Evolutionary conservation across 2,888 invertebrate species (phyloP).

Genomic region (Mythimna pallens): DNA sequence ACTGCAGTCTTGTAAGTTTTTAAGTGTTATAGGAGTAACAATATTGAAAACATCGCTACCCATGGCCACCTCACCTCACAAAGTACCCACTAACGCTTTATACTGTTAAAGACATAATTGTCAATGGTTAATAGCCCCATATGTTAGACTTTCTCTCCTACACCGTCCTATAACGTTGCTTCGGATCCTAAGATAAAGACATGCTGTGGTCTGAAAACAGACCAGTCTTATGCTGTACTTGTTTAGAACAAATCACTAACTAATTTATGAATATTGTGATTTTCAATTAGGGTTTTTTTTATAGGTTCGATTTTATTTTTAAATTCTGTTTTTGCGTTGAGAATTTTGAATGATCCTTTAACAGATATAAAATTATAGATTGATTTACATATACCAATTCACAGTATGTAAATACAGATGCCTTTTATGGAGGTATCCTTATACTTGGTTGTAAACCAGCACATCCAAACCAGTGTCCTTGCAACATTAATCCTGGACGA

Average conservation of each 20-base stretch:
- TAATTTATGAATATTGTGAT: neutral
- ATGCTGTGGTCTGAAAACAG: neutral
- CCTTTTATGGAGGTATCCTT: constrained; percentile 31
- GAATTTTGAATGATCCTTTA: neutral
- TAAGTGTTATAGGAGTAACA: neutral
- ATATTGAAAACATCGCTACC: neutral
- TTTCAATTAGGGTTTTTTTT: no score
- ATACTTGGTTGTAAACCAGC: constrained; percentile 44
- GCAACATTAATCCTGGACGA: constrained; percentile 47
- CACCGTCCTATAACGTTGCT: constrained; percentile 58
- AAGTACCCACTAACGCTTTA: constrained; percentile 72
- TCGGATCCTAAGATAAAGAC: constrained; percentile 46
- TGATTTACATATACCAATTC: constrained; percentile 16
- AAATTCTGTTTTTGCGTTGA: neutral
- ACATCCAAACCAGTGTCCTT: constrained; percentile 49
- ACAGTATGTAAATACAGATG: constrained; percentile 31
- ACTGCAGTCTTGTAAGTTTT: neutral
- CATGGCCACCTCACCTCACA: constrained; percentile 60
- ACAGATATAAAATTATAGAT: constrained; percentile 2
- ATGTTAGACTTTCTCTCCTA: constrained; percentile 74
- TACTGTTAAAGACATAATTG: constrained; percentile 74
- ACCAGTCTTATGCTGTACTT: neutral
- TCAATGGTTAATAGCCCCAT: constrained; percentile 78
- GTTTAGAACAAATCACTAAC: neutral
- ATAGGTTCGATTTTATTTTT: neutral